Percentiles rank a stretch among this genome's conserved stretches.
phyloP scores from a whole-genome alignment of 92 coral and sea anemone genomes.

The Palythoa grandis region DNA sequence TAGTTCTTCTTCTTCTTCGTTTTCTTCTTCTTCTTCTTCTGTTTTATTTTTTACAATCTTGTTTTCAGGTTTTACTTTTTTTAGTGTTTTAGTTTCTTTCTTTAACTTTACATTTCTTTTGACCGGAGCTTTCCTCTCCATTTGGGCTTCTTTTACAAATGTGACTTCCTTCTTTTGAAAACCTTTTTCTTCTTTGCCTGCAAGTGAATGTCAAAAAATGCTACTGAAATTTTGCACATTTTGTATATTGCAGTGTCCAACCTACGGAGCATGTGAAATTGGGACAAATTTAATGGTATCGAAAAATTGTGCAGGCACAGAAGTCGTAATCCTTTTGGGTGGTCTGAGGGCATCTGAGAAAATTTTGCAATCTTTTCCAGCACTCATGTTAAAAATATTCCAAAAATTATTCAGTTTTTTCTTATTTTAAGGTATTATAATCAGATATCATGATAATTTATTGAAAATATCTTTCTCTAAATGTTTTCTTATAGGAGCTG shows the following conservation, averaged over 20 bases:
- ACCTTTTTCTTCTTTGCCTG: neutral
- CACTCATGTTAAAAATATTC: too few species aligned
- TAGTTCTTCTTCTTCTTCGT: too few species aligned
- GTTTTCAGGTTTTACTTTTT: neutral
- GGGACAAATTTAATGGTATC: too few species aligned
- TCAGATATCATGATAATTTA: too few species aligned
- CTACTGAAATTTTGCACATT: neutral
- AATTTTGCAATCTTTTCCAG: neutral
- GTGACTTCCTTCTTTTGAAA: neutral
- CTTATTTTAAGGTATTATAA: too few species aligned
- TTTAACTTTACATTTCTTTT: neutral
- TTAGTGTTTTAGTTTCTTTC: neutral
- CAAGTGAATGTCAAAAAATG: too few species aligned
- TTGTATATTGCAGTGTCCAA: neutral
- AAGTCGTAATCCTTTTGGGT: too few species aligned
- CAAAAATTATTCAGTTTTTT: too few species aligned
- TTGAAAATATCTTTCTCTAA: too few species aligned
- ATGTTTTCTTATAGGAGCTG: too few species aligned
- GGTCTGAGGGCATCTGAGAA: neutral
- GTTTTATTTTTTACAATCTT: neutral
- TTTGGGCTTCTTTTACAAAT: neutral
- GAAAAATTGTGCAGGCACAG: too few species aligned
- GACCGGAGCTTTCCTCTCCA: neutral
- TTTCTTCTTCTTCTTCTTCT: neutral
- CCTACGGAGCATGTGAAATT: too few species aligned